Percentiles rank a stretch among this genome's conserved stretches.
These are phyloP conservation scores for Trilocha varians DNA, from an alignment of 2,888 invertebrate species.

Conservation along the genomic window DNA sequence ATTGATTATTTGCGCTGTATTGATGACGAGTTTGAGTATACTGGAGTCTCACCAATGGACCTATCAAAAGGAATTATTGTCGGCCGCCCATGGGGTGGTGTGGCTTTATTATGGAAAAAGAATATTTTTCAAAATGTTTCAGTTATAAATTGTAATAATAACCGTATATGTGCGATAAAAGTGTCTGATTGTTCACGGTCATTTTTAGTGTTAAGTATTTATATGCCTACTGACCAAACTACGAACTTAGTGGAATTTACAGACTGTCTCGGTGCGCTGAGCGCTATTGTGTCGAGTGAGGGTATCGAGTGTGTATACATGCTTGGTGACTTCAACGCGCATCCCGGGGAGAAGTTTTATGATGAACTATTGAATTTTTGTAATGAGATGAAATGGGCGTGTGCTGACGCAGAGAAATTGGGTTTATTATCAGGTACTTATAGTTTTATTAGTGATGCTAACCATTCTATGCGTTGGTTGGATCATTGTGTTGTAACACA, in stretches of 20 bases:
- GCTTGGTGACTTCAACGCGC: too few species aligned
- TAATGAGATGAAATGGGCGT: too few species aligned
- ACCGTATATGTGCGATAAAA: slow-evolving; percentile 10
- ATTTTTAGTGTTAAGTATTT: slow-evolving; percentile 14
- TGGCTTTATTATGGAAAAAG: slow-evolving; percentile 19
- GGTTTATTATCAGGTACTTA: too few species aligned
- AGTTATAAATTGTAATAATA: slow-evolving; percentile 13
- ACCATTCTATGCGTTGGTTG: too few species aligned
- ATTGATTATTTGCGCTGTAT: slow-evolving; percentile 12
- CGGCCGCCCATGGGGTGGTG: slow-evolving; percentile 12
- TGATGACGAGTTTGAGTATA: slow-evolving; percentile 13
- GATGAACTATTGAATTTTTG: too few species aligned
- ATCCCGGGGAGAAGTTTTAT: too few species aligned
- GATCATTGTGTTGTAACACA: too few species aligned
- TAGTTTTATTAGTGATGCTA: too few species aligned
- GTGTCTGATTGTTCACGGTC: slow-evolving; percentile 2
- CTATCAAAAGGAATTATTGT: slow-evolving; percentile 13
- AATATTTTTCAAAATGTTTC: slow-evolving; percentile 12
- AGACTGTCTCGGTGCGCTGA: slow-evolving; percentile 11
- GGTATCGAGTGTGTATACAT: slow-evolving; percentile 9
- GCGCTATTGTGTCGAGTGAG: slow-evolving; percentile 10
- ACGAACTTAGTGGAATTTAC: slow-evolving; percentile 17
- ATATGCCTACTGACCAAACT: slow-evolving; percentile 17
- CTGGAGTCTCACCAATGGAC: slow-evolving; percentile 18
- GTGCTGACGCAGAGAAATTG: too few species aligned